A percentile compares a stretch with the other conserved stretches of the same genome.
These are phyloP conservation scores for Pachyrhynchus sulphureomaculatus DNA, from an alignment of 1,140 invertebrate species.

Conservation along the genomic window DNA sequence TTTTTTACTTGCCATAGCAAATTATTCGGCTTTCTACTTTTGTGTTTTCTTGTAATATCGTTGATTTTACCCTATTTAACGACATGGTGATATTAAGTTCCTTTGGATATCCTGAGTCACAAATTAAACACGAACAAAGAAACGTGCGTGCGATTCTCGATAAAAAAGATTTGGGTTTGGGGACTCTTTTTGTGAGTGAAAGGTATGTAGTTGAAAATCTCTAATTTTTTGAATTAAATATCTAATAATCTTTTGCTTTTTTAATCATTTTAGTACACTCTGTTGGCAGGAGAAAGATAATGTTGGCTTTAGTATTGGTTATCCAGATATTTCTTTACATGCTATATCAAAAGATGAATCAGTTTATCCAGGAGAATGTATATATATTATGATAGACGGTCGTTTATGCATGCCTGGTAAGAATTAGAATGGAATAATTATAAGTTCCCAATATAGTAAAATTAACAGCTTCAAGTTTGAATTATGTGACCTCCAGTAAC, in stretches of 20 bases:
- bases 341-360: conserved; percentile 69
- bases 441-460: background rate
- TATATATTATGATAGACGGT: conserved; percentile 71
- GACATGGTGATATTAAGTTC: conserved; percentile 48
- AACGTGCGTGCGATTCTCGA: conserved; percentile 43
- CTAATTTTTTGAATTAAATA: conserved; percentile 6
- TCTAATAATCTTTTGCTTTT: background rate
- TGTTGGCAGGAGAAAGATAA: conserved; percentile 62
- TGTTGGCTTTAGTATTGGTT: conserved; percentile 71
- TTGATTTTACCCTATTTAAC: no score
- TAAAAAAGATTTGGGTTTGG: conserved; percentile 45
- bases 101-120: conserved; percentile 44
- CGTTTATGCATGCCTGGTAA: conserved; percentile 59
- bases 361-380: conserved; percentile 65
- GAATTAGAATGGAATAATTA: conserved; percentile 1
- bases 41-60: no score
- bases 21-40: no score
- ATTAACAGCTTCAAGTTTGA: no score
- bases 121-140: conserved; percentile 41
- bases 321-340: conserved; percentile 72
- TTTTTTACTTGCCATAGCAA: no score
- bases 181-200: conserved; percentile 47
- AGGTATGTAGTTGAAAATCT: conserved; percentile 35
- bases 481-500: no score
- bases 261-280: conserved; percentile 57